A percentile compares a stretch with the other conserved stretches of the same genome.
Conservation (phyloP, 1,140 invertebrate species). For the Zaprionus inermis region DNA sequence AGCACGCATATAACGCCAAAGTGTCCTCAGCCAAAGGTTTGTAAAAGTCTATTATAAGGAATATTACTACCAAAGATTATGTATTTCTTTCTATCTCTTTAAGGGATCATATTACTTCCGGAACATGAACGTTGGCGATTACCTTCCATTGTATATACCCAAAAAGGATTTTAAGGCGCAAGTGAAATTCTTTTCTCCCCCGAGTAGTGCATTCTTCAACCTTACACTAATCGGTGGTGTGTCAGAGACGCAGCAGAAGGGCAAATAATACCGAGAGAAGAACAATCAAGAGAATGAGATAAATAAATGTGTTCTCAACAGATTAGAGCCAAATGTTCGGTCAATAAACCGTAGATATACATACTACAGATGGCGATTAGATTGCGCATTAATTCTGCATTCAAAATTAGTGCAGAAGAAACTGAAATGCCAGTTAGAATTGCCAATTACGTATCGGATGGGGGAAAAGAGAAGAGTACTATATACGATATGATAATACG, state of each 20-base stretch:
- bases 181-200: constrained; percentile 39
- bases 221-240: constrained; percentile 14
- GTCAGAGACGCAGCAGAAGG: no score
- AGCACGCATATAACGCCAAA: constrained; percentile 18
- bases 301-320: background rate
- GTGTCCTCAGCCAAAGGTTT: constrained; percentile 51
- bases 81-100: background rate
- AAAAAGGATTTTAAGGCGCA: constrained; percentile 41
- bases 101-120: constrained; percentile 47
- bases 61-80: background rate
- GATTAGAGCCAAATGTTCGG: constrained; percentile 12
- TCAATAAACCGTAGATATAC: constrained; percentile 37
- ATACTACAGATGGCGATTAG: constrained; percentile 9
- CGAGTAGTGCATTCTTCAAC: constrained; percentile 12
- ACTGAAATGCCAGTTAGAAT: constrained; percentile 42
- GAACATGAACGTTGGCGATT: constrained; percentile 43
- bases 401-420: constrained; percentile 27
- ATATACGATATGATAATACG: constrained; percentile 16
- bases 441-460: constrained; percentile 29
- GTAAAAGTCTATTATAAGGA: background rate
- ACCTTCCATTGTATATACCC: constrained; percentile 51
- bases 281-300: background rate
- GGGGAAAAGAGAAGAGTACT: background rate
- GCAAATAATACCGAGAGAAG: background rate
- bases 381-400: constrained; percentile 27